Conservation (phyloP, 2,888 invertebrate genomes). For the Gortyna flavago region DNA sequence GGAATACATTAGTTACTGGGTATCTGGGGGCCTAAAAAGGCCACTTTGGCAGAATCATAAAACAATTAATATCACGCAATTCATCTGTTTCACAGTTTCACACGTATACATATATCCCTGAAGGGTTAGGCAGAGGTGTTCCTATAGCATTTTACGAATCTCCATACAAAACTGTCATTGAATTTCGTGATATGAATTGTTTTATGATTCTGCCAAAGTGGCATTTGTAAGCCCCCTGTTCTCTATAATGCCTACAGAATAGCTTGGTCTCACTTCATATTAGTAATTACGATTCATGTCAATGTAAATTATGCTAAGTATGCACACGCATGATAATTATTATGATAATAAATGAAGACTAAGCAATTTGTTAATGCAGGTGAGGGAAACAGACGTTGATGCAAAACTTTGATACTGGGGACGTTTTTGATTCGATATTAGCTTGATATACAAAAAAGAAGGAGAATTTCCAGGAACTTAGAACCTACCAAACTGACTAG, state of each 20-base stretch:
- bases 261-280: neutral
- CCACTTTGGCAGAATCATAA: no score
- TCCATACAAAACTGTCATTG: no score
- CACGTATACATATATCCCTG: no score
- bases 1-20: no score
- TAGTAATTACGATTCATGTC: constrained; percentile 1
- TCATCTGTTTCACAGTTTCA: no score
- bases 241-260: neutral
- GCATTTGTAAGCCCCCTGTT: no score
- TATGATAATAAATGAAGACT: neutral
- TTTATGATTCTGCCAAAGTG: no score
- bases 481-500: neutral
- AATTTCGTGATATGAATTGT: no score
- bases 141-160: no score
- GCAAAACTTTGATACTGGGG: neutral
- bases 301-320: constrained; percentile 1
- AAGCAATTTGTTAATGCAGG: neutral
- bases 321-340: constrained; percentile 1
- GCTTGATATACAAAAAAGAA: neutral
- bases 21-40: no score
- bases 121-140: no score
- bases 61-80: no score
- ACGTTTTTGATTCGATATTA: neutral
- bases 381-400: neutral
- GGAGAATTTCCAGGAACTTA: neutral